Percentiles rank a stretch among this genome's conserved stretches.
Conservation (phyloP, 2,888 invertebrate genomes). For the Leptopterna dolabrata region DNA sequence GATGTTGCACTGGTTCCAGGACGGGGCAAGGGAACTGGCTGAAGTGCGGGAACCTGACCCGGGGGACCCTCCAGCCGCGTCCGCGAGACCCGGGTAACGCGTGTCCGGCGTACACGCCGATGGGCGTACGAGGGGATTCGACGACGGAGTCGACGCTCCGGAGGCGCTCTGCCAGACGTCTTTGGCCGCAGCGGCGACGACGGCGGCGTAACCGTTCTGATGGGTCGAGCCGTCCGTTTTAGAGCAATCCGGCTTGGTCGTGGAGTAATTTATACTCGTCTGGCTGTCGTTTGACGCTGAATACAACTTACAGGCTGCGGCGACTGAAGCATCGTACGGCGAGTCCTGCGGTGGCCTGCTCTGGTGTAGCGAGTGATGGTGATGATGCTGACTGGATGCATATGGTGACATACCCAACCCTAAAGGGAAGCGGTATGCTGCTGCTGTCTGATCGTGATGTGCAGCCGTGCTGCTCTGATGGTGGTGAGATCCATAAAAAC, state of each 20-base stretch:
- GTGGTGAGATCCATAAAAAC: constrained; percentile 92
- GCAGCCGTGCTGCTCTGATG: constrained; percentile 76
- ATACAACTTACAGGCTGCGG: constrained; percentile 84
- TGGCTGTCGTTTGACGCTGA: constrained; percentile 73
- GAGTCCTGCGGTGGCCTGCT: constrained; percentile 88
- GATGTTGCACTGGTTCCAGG: constrained; percentile 90
- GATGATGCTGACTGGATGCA: constrained; percentile 75
- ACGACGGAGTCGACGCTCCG: constrained; percentile 72
- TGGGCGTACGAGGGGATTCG: constrained; percentile 76
- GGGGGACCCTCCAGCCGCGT: constrained; percentile 80
- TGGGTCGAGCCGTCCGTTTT: constrained; percentile 65
- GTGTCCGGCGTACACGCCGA: constrained; percentile 92
- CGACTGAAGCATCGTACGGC: constrained; percentile 90
- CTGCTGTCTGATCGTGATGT: constrained; percentile 77
- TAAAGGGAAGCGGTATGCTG: constrained; percentile 85
- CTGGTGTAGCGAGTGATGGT: constrained; percentile 81
- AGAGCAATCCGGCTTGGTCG: constrained; percentile 65
- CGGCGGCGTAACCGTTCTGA: constrained; percentile 76
- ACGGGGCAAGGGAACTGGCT: constrained; percentile 67
- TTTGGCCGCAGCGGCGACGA: constrained; percentile 74
- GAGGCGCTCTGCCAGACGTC: constrained; percentile 78
- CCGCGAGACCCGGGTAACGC: constrained; percentile 80
- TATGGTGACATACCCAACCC: constrained; percentile 89
- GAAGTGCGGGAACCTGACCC: constrained; percentile 74
- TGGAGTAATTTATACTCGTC: constrained; percentile 63